Percentiles rank a stretch among this genome's conserved stretches.
These are phyloP conservation scores for Dromococcyx pavoninus DNA, from an alignment of 2,797 vertebrate species.

Conservation along the genomic window DNA sequence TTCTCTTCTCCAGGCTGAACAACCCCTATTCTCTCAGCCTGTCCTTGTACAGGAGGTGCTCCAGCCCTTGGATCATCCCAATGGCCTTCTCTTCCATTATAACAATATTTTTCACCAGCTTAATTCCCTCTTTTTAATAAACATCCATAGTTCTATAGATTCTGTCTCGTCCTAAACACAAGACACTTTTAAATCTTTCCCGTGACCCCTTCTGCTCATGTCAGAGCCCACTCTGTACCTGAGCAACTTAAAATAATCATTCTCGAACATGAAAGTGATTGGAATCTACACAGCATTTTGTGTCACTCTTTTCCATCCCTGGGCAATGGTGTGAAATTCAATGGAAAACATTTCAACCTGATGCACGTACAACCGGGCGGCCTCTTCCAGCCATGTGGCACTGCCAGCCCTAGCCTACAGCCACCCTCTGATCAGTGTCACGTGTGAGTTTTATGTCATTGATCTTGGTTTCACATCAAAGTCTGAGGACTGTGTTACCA, in stretches of 20 bases:
- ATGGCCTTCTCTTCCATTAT: neutral
- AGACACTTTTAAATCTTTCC: neutral
- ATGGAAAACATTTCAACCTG: neutral
- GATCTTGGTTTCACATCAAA: neutral
- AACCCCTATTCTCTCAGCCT: too few relatives aligned
- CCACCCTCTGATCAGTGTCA: neutral
- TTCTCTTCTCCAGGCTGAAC: too few relatives aligned
- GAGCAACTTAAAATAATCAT: neutral
- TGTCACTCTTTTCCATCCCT: neutral
- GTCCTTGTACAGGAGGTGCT: too few relatives aligned
- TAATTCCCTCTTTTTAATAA: neutral
- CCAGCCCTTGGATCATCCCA: too few relatives aligned
- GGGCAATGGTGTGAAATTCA: neutral
- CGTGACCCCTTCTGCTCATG: neutral
- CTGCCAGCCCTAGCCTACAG: accelerated
- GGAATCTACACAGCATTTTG: neutral
- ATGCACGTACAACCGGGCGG: neutral
- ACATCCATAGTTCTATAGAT: neutral
- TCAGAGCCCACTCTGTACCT: neutral
- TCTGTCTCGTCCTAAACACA: neutral
- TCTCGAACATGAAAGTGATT: neutral
- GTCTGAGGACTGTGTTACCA: neutral
- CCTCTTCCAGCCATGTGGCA: neutral
- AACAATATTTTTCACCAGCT: neutral
- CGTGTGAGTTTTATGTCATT: neutral